Evolutionary conservation across 2,113 vertebrate species (phyloP), one percentile per base, ranked within the genome.

Genomic region (Miniopterus natalensis): DNA sequence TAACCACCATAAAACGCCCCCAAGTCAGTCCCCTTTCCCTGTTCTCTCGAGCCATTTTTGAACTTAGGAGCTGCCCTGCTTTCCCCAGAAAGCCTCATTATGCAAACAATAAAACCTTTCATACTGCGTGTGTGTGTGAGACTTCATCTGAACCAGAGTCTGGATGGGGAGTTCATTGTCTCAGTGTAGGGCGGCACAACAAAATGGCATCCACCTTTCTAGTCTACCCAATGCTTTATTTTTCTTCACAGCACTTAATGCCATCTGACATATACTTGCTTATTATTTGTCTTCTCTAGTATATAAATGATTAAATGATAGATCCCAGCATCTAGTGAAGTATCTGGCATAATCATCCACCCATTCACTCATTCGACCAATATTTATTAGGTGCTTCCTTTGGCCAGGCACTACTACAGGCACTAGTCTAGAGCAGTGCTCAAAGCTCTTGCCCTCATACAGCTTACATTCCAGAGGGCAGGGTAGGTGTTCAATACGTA

Each of bases 81-180:
- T 68, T 68, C 47, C 5, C 49, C 29, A 63, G 40, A 71, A 85
- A 63, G 45, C 45, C 71, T 94, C 57, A 66, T 75, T 71, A 14
- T 17, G 6, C 40, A 11, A 75, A 21, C 12, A 57, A 61, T 57
- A 89, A 49, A 61, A 21, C 14, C 55, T 78, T 74, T 81, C 7
- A 29, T 20, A 66, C 0, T 1, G 8, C 8, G 2, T 81, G 57
- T 36, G 29, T 86, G 47, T 55, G 31, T 20, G 45, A 49, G 45
- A 80, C 31, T 85, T 84, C 53, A 14, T 83, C 42, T 42, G 13
- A 97, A 70, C 13, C 27, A 73, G 74, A 61, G 79, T 94, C 74
- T 47, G 20, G 36, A 21, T 63, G 59, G 15, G 29, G n/a, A 80
- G 10, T 65, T 23, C 31, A 86, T 80, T 92, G n/a, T 74, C 57